Base-by-base conservation (phyloP, 2,888 invertebrate species). In the Chrysodeixis includens region DNA sequence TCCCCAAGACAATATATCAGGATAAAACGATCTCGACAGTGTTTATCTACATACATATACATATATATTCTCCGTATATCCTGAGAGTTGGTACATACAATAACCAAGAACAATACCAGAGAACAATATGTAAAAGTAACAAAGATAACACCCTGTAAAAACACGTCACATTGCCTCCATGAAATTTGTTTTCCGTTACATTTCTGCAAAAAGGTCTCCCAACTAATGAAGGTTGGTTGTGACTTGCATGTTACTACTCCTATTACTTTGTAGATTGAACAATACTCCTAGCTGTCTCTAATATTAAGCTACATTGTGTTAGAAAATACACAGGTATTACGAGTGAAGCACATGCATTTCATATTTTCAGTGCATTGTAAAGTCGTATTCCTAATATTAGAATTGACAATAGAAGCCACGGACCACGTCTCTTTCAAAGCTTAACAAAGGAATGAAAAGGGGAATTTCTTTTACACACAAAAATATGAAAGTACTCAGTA, bases 1-100 rank as follows among this genome's bases (percentile, higher is more conserved):
- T 66, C 35, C 59, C 57, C 52, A 26, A 53, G 54, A 74, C 60
- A 63, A 71, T 80, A 66, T 49, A 59, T 74, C 62, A 71, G 30
- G 64, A 66, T 71, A 69, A 74, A 74, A 66, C 40, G 55, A 44
- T 46, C 56, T 54, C 52, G 18, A 20, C 7, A 12, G 49, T 35
- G 51, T 72, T 61, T 77, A 61, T 55, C 53, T 56, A 16, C 22
- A 1, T 35, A 65, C 66, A 16, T 56, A 53, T 56, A 67, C 53
- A 58, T 65, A 66, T 54, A 65, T 66, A 66, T 53, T 58, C 66
- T 56, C 51, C 30, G 35, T 46, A 62, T 54, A 40, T 40, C 40
- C 72, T 54, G 35, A n/a, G 30, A 64, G 59, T 56, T 46, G 14
- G n/a, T 12, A 60, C 65, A 22, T 52, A 20, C 51, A 22, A 46